phyloP scores from a whole-genome alignment of 2,888 invertebrate species.

The Aromia moschata region DNA sequence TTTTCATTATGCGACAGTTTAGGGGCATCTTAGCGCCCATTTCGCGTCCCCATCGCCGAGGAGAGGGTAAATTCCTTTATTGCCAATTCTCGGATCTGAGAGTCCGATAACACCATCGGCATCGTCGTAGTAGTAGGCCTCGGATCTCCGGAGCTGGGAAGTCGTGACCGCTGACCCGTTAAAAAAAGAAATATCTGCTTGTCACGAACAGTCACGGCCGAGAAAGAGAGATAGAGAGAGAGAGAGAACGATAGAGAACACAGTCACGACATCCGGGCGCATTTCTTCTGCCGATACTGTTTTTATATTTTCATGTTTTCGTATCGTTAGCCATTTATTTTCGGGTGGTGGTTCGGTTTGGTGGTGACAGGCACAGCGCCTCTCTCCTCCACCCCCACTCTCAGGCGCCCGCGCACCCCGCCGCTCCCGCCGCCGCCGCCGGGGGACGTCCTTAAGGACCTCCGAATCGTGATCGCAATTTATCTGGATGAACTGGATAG shows the following conservation, averaged over 20 bases:
- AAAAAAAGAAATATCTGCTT: conserved; percentile 46
- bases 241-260: too few species aligned
- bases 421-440: background rate
- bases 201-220: conserved; percentile 46
- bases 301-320: conserved; percentile 48
- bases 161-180: conserved; percentile 41
- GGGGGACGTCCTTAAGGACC: conserved; percentile 15
- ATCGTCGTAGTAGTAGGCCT: too few species aligned
- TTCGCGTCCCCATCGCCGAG: background rate
- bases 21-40: too few species aligned
- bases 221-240: too few species aligned
- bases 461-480: conserved; percentile 18
- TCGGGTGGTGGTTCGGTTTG: conserved; percentile 39
- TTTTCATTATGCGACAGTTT: too few species aligned
- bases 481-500: background rate
- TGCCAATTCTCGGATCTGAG: conserved; percentile 6
- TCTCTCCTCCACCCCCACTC: background rate
- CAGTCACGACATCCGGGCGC: conserved; percentile 39
- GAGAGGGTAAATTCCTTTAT: conserved; percentile 4
- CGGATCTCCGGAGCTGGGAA: conserved; percentile 23
- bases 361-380: conserved; percentile 39
- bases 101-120: background rate
- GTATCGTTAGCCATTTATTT: conserved; percentile 47
- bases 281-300: conserved; percentile 38
- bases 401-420: conserved; percentile 30